phyloP scores from a whole-genome alignment of 2,888 invertebrate species.

The Hetaerina titia region DNA sequence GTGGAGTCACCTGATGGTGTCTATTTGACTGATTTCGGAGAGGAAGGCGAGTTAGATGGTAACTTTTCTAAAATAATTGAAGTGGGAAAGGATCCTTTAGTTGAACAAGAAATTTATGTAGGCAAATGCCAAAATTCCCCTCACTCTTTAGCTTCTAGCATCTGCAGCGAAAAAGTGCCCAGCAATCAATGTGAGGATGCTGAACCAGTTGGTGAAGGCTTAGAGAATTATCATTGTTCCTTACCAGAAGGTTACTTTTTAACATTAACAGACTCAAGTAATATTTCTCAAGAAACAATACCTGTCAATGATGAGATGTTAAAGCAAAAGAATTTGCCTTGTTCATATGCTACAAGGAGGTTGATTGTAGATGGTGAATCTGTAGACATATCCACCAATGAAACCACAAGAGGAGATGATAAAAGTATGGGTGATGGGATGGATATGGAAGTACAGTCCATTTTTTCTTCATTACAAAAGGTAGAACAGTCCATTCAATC shows the following conservation, averaged over 20 bases:
- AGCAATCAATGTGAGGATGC: background rate
- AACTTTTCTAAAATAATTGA: background rate
- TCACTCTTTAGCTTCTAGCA: background rate
- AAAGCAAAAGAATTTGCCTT: background rate
- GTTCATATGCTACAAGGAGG: background rate
- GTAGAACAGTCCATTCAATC: slow-evolving; percentile 53
- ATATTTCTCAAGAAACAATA: background rate
- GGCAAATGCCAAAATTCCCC: background rate
- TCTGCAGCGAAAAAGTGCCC: background rate
- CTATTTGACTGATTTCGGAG: slow-evolving; percentile 39
- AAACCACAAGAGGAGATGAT: background rate
- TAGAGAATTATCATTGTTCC: background rate
- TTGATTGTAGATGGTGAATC: slow-evolving; percentile 53
- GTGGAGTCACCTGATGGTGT: slow-evolving; percentile 56
- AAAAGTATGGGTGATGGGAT: background rate
- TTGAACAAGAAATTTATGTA: background rate
- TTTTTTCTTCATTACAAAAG: slow-evolving; percentile 52
- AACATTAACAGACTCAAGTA: too few relatives aligned
- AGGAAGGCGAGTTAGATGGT: slow-evolving; percentile 49
- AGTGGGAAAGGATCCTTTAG: slow-evolving; percentile 18
- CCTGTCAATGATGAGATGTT: background rate
- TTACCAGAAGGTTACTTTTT: background rate
- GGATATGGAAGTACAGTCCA: slow-evolving; percentile 20
- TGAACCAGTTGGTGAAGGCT: background rate
- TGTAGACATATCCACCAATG: slow-evolving; percentile 3